phyloP scores from a whole-genome alignment of 2,113 vertebrate genomes.

The Pachycephala philippinensis region DNA sequence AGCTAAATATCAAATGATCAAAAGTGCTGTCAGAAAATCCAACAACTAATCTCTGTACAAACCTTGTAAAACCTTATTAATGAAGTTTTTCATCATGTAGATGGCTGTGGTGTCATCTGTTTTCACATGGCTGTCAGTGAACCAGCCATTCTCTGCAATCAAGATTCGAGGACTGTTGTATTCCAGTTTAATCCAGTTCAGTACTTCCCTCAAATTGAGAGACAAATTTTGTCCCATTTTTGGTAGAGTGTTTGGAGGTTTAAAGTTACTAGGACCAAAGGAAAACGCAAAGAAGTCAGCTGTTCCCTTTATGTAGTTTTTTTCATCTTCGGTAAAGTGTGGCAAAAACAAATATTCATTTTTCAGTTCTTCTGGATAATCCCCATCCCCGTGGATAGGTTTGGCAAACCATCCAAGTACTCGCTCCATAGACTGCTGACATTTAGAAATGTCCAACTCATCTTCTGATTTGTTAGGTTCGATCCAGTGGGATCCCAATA shows the following conservation, averaged over 20 bases:
- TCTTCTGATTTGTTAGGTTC: slow-evolving; percentile 79
- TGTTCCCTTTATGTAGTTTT: slow-evolving; percentile 77
- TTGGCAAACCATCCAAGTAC: slow-evolving; percentile 93
- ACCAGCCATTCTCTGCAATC: slow-evolving; percentile 93
- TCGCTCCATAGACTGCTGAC: slow-evolving; percentile 86
- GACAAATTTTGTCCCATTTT: slow-evolving; percentile 80
- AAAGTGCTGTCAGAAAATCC: background rate
- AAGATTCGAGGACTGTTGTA: slow-evolving; percentile 83
- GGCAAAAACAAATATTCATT: slow-evolving; percentile 72
- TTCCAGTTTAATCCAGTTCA: slow-evolving; percentile 90
- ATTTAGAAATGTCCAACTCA: slow-evolving; percentile 70
- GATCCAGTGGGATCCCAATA: slow-evolving; percentile 92
- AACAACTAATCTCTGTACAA: background rate
- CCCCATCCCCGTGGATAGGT: slow-evolving; percentile 85
- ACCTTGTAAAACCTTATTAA: slow-evolving; percentile 94
- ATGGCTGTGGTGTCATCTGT: slow-evolving; percentile 89
- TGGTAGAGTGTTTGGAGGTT: slow-evolving; percentile 67
- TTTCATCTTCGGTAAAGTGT: slow-evolving; percentile 80
- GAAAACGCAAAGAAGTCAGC: slow-evolving; percentile 95
- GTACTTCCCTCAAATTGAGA: slow-evolving; percentile 79
- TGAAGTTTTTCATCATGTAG: slow-evolving; percentile 91
- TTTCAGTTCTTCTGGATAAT: slow-evolving; percentile 86
- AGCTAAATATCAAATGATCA: background rate
- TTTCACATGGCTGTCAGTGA: slow-evolving; percentile 81
- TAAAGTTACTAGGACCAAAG: slow-evolving; percentile 92